phyloP scores from a whole-genome alignment of 2,113 vertebrate species.

The Colinus virginianus region DNA sequence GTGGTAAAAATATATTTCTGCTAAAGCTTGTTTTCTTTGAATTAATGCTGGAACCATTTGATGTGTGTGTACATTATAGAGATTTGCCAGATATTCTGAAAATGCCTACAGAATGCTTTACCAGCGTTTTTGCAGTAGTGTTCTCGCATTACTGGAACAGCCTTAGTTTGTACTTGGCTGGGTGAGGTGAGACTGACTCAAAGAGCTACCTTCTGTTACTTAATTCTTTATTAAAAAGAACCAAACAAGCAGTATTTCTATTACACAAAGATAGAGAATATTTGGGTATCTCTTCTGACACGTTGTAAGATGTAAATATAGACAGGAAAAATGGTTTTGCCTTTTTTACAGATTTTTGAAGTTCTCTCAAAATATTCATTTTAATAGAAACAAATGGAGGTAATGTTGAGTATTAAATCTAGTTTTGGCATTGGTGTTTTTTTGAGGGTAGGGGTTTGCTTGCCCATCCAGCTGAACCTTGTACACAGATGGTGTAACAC shows the following conservation, averaged over 20 bases:
- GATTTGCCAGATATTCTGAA: neutral
- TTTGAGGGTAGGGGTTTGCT: neutral
- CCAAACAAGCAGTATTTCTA: neutral
- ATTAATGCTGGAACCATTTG: neutral
- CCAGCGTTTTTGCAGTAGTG: neutral
- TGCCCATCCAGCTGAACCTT: neutral
- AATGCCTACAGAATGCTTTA: neutral
- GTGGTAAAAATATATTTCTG: neutral
- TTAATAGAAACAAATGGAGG: neutral
- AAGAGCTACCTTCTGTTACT: constrained; percentile 23
- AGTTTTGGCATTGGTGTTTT: neutral
- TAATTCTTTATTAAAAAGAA: neutral
- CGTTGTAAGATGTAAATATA: neutral
- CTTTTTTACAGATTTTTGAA: neutral
- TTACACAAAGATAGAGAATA: neutral
- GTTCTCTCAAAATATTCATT: neutral
- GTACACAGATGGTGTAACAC: neutral
- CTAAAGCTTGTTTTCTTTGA: neutral
- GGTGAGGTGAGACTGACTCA: constrained; percentile 35
- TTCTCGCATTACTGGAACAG: neutral
- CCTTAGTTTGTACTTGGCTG: neutral
- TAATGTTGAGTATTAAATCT: neutral
- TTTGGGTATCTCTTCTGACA: neutral
- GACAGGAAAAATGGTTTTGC: neutral
- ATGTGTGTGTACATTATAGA: neutral